Base-by-base conservation (phyloP, 2,113 vertebrate genomes). In the Grus americana region DNA sequence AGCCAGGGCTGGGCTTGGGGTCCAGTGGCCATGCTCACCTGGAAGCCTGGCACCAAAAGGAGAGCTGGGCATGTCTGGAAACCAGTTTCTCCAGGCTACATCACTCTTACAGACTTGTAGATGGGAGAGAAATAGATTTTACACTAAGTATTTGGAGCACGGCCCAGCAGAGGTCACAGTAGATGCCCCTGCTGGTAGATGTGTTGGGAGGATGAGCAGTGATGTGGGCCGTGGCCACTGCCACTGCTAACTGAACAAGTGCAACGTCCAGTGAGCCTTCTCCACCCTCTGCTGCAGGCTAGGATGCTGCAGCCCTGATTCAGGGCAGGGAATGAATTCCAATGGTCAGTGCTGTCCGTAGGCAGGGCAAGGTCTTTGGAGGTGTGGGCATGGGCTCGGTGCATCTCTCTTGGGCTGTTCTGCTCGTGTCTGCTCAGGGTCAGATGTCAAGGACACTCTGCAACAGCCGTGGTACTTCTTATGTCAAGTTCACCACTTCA, bases 1-100 rank as follows among this genome's bases (percentile, higher is more conserved):
- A 42, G 27, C 40, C 57, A 46, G 29, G 65, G 17, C 72, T 74
- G 40, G 27, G 20, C 27, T 70, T 54, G n/a, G 63, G 32, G 8
- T 34, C 32, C 1, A 2, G 5, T 50, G 74, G n/a, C 55, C 36
- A 10, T 0, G 3, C 9, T 92, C 21, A 23, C 16, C 13, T 29
- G 62, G 52, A 47, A 86, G 36, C 46, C 46, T 62, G 74, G 74
- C 68, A 70, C 42, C 29, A 30, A 29, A 47, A 61, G 16, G 63
- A 58, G 59, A n/a, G 6, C 20, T 36, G 42, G 65, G 47, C 38
- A 5, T 15, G 32, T 21, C 42, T 67, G 29, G 59, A 80, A 67
- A 29, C 11, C 38, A 36, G 22, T 14, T 32, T 90, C 30, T 74
- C 10, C 81, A 61, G 44, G 40, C 49, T 76, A 54, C 40, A 23